Evolutionary conservation across 2,113 vertebrate genomes (phyloP), one percentile per base, ranked within the genome.

Genomic region (Acanthochromis polyacanthus): DNA sequence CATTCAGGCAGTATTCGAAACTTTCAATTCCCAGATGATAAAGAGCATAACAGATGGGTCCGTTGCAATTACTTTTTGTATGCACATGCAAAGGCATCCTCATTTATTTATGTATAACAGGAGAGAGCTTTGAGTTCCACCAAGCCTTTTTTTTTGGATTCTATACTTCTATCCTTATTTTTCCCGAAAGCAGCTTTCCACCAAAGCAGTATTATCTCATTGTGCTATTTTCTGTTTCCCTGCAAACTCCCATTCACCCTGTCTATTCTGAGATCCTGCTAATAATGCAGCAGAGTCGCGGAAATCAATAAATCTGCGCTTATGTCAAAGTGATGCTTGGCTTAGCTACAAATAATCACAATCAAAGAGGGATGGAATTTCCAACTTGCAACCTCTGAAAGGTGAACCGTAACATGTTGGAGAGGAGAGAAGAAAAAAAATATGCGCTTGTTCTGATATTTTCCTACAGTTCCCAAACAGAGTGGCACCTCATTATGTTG

Each of bases 61-160:
- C 55, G 23, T 72, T 79, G 71, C 74, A 84, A 78, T 85, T 57
- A 78, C 75, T 75, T 85, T 86, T 63, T 70, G 66, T 82, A 51
- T 58, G 77, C 75, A 77, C 75, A 71, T 61, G 82, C 78, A 83
- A 81, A 82, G 61, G 53, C 80, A 62, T 80, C 59, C 69, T 88
- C 66, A 85, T 88, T 91, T 91, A 83, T 90, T 90, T 56, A 84
- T 88, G 59, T 38, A 63, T 65, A 79, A 83, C 72, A 68, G 64
- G 22, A 75, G 82, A 55, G 56, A 59, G 55, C 50, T 72, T 77
- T 70, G 64, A 23, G 28, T 68, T 72, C 64, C 61, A 57, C 52
- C 30, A 85, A 71, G 76, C 67, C 69, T 82, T 36, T 30, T 30
- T 30, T 30, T 80, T 72, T 73, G 60, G 38, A 59, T 80, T 80